Conservation (phyloP, 92 coral and sea anemone species). For the Palythoa grandis region DNA sequence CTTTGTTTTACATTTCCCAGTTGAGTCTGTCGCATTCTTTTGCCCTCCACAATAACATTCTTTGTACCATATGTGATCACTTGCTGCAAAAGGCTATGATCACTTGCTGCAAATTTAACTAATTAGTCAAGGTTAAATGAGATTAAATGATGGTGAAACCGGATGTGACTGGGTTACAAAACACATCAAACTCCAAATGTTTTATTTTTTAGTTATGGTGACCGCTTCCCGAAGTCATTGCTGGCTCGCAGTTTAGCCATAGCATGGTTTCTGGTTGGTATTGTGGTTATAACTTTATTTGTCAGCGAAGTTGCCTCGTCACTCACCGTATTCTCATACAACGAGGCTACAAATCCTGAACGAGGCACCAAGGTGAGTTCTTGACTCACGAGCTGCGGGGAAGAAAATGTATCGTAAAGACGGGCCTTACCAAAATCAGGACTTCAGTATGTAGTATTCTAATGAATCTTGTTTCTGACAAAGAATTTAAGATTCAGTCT, state of each 20-base stretch:
- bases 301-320: slow-evolving; percentile 65
- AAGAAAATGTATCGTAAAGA: background rate
- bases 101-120: too few relatives aligned
- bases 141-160: background rate
- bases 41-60: too few relatives aligned
- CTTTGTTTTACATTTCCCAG: too few relatives aligned
- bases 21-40: too few relatives aligned
- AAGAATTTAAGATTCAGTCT: too few relatives aligned
- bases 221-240: slow-evolving; percentile 58
- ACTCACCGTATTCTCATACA: slow-evolving; percentile 42
- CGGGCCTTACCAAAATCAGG: background rate
- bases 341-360: slow-evolving; percentile 37
- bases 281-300: slow-evolving; percentile 52
- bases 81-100: too few relatives aligned
- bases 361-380: slow-evolving; percentile 35
- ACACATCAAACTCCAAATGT: background rate
- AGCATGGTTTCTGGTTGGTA: slow-evolving; percentile 68
- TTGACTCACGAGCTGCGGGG: background rate
- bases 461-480: background rate
- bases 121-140: background rate
- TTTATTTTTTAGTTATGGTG: slow-evolving; percentile 67
- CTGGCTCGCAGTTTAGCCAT: slow-evolving; percentile 63
- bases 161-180: background rate
- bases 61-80: too few relatives aligned
- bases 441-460: background rate